These are phyloP conservation scores for Furcula furcula DNA, from an alignment of 2,888 invertebrate species.

Conservation along the genomic window DNA sequence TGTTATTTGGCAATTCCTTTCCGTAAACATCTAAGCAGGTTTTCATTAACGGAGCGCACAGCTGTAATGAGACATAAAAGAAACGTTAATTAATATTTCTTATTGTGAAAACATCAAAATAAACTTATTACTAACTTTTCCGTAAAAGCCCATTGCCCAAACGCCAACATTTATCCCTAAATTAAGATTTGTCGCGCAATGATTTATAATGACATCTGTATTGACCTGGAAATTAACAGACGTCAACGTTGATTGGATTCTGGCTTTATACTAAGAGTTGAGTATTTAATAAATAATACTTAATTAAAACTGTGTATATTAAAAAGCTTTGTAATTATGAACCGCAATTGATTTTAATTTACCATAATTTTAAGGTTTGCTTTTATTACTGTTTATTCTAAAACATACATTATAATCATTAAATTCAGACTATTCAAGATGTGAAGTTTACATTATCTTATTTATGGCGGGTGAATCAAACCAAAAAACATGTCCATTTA, in stretches of 20 bases:
- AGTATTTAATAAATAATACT: too few species aligned
- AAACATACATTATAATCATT: too few species aligned
- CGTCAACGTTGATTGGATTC: slow-evolving; percentile 14
- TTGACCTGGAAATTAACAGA: slow-evolving; percentile 58
- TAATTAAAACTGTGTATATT: too few species aligned
- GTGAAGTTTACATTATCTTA: too few species aligned
- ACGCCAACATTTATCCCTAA: slow-evolving; percentile 54
- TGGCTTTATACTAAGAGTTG: too few species aligned
- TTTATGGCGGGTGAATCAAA: too few species aligned
- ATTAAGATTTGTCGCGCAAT: slow-evolving; percentile 70
- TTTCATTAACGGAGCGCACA: slow-evolving; percentile 61
- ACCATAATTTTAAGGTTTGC: too few species aligned
- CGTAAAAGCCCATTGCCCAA: slow-evolving; percentile 66
- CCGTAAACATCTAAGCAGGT: slow-evolving; percentile 69
- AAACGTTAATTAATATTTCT: neutral
- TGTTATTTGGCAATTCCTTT: slow-evolving; percentile 57
- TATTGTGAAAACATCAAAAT: neutral
- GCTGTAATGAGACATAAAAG: slow-evolving; percentile 40
- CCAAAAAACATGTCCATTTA: too few species aligned
- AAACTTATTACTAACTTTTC: slow-evolving; percentile 50
- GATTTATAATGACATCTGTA: slow-evolving; percentile 65
- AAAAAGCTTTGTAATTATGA: too few species aligned
- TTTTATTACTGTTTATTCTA: too few species aligned
- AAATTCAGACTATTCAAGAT: too few species aligned
- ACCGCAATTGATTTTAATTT: too few species aligned